A percentile compares a stretch with the other conserved stretches of the same genome.
Conservation (phyloP, 2,888 invertebrate species). For the Nomada goodeniana region DNA sequence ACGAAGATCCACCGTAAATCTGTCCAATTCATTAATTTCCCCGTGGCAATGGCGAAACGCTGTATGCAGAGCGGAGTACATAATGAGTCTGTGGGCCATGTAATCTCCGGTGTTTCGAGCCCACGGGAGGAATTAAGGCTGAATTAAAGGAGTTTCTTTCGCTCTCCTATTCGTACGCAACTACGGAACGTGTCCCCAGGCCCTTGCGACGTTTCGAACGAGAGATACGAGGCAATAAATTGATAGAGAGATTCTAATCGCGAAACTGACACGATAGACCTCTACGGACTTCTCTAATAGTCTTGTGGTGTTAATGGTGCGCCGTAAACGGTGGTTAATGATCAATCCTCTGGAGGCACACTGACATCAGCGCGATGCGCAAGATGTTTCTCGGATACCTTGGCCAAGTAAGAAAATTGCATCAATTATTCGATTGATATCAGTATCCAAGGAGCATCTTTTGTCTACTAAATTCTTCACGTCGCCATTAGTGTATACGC, state of each 20-base stretch:
- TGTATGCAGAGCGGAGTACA: slow-evolving; percentile 19
- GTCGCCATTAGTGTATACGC: no score
- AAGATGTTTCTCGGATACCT: no score
- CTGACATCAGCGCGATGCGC: no score
- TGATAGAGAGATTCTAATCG: slow-evolving; percentile 22
- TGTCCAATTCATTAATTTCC: slow-evolving; percentile 24
- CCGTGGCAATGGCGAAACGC: background rate
- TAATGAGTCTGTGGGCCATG: slow-evolving; percentile 10
- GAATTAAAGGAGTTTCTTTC: slow-evolving; percentile 38
- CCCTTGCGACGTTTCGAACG: background rate
- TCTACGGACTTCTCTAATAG: no score
- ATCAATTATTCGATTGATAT: no score
- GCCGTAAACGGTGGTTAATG: slow-evolving; percentile 35
- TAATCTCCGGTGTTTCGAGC: slow-evolving; percentile 21
- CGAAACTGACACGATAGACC: background rate
- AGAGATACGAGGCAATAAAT: slow-evolving; percentile 20
- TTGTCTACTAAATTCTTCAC: no score
- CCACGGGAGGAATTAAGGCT: slow-evolving; percentile 15
- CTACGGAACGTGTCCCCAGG: background rate
- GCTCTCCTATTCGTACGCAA: slow-evolving; percentile 35
- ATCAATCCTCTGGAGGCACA: slow-evolving; percentile 19
- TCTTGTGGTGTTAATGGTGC: slow-evolving; percentile 13
- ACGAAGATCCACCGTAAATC: slow-evolving; percentile 13
- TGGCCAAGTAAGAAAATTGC: no score
- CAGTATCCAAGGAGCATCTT: no score